Conservation (phyloP, 2,888 invertebrate species). For the Drosophila conformis region DNA sequence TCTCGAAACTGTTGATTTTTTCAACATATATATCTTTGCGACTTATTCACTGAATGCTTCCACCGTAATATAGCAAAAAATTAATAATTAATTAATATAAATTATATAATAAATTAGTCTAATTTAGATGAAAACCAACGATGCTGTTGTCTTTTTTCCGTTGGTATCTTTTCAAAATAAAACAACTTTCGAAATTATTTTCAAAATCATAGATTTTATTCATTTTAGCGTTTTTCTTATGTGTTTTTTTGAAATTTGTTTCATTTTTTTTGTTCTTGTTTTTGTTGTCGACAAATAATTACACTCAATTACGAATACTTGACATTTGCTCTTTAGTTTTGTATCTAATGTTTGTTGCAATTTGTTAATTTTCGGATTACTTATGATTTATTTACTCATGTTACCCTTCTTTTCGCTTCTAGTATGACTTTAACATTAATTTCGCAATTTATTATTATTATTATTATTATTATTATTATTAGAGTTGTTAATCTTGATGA, state of each 20-base stretch:
- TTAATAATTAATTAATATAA: not conserved
- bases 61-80: not conserved
- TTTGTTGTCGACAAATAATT: conserved; percentile 51
- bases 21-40: not conserved
- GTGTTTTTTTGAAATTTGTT: not conserved
- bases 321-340: conserved; percentile 36
- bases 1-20: too few species aligned
- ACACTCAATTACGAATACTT: conserved; percentile 60
- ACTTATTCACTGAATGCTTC: not conserved
- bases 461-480: not conserved
- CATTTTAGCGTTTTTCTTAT: conserved; percentile 41
- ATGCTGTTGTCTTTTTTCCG: not conserved
- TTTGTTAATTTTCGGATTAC: conserved; percentile 50
- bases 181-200: conserved; percentile 20
- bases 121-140: not conserved
- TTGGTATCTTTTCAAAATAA: not conserved
- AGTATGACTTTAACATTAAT: conserved; percentile 32
- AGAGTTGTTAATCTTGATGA: conserved; percentile 4
- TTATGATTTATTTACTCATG: conserved; percentile 42
- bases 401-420: conserved; percentile 59
- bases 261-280: not conserved
- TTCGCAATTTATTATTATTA: conserved; percentile 9
- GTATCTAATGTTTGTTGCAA: conserved; percentile 51
- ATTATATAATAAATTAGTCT: not conserved
- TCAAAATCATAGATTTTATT: conserved; percentile 72